These are phyloP conservation scores for Leucoma salicis DNA, from an alignment of 2,888 invertebrate species.

Conservation along the genomic window DNA sequence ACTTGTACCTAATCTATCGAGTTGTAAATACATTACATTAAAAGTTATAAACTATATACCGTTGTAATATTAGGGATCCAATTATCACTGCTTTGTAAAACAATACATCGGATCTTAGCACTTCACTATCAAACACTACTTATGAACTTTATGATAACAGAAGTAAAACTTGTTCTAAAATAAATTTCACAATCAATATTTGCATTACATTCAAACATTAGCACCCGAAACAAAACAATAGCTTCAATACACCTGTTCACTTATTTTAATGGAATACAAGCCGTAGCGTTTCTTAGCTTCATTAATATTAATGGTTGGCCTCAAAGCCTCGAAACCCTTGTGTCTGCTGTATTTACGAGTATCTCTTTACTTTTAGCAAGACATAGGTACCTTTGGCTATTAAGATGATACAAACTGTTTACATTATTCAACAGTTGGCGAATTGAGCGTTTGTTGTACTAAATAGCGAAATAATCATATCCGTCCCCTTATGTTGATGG, in stretches of 20 bases:
- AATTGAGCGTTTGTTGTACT: constrained; percentile 15
- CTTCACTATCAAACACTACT: too few species aligned
- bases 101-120: too few species aligned
- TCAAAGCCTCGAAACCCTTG: constrained; percentile 23
- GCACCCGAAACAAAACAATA: background rate
- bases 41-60: too few species aligned
- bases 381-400: constrained; percentile 28
- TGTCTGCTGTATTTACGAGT: constrained; percentile 26
- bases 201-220: background rate
- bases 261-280: constrained; percentile 25
- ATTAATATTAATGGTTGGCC: constrained; percentile 32
- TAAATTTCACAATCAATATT: too few species aligned
- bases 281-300: constrained; percentile 21
- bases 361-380: constrained; percentile 29
- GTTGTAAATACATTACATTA: too few species aligned
- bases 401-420: constrained; percentile 29
- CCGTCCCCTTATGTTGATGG: too few species aligned
- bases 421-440: constrained; percentile 27
- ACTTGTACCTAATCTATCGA: too few species aligned
- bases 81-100: too few species aligned
- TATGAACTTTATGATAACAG: too few species aligned
- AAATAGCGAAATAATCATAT: constrained; percentile 2
- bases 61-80: too few species aligned
- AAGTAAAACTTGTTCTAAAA: too few species aligned
- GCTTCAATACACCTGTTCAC: constrained; percentile 6